Base-by-base conservation (phyloP, 2,888 invertebrate species). In the Pammene fasciana region DNA sequence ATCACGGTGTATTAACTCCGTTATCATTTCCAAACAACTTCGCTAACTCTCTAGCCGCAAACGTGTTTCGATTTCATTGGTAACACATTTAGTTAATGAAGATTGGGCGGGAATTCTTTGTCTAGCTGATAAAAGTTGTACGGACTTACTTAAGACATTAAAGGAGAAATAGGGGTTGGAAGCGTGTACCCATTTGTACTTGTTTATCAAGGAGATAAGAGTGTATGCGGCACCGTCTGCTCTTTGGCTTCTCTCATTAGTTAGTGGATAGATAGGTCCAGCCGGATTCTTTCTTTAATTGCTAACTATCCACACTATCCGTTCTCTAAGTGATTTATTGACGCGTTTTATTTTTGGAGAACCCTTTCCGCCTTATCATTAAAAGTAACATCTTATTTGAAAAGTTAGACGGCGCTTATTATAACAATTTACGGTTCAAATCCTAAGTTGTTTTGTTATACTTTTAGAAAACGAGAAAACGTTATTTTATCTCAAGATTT, bases 161-260 rank as follows among this genome's bases (percentile, higher is more conserved):
- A 87, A 83, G 79, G 76, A 85, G 83, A 87, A 85, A 86, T 85
- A 85, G 81, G 85, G 86, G 86, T 86, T 86, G 83, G 83, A 82
- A 85, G 82, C 82, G 83, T 87, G 86, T 88, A 84, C 84, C 86
- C 85, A 90, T 91, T 90, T 90, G 90, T 90, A 87, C 84, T 88
- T 86, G 86, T 91, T 91, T 91, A 90, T 90, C 89, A 82, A 81
- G 78, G 76, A 88, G 89, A 90, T 89, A 90, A 88, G 86, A 85
- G 83, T 77, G 83, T 85, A 85, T 81, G 81, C 82, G 81, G 78
- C 83, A 71, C 71, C 81, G 80, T 76, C 81, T 80, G 76, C 76
- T 83, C 80, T 80, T 81, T 82, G 83, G 82, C 84, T 84, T 81
- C 80, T 84, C 86, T 89, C 88, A 89, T 89, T 90, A 90, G 87